Percentiles rank a stretch among this genome's conserved stretches.
Conservation (phyloP, 2,888 invertebrate genomes). For the Eristalis tenax region DNA sequence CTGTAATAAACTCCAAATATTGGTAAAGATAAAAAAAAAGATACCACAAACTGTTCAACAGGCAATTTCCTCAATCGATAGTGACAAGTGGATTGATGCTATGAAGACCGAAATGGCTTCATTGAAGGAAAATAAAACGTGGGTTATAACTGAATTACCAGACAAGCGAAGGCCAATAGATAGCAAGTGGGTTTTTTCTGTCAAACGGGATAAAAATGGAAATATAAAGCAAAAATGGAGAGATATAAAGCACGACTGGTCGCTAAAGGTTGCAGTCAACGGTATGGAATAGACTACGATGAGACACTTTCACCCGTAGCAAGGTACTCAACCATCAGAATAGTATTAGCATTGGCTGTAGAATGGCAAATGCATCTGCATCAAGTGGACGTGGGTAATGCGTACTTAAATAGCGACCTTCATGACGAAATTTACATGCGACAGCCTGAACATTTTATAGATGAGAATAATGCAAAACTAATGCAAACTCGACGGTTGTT, state of each 20-base stretch:
- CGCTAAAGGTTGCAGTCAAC: constrained; percentile 60
- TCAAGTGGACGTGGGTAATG: constrained; percentile 29
- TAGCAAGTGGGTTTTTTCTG: constrained; percentile 37
- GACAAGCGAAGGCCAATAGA: constrained; percentile 32
- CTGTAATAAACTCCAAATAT: constrained; percentile 22
- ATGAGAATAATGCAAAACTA: constrained; percentile 33
- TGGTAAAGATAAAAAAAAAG: constrained; percentile 9
- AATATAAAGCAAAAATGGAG: too few species aligned
- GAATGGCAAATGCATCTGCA: constrained; percentile 37
- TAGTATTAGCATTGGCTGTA: constrained; percentile 56
- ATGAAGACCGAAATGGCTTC: constrained; percentile 43
- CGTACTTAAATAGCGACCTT: constrained; percentile 34
- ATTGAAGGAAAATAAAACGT: constrained; percentile 9
- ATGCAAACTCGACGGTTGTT: constrained; percentile 52
- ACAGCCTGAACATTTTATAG: constrained; percentile 34
- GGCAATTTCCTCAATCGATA: constrained; percentile 29
- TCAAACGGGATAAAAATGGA: constrained; percentile 8
- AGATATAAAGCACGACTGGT: constrained; percentile 31
- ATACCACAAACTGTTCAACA: constrained; percentile 32
- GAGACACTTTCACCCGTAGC: constrained; percentile 72
- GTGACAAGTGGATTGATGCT: constrained; percentile 40
- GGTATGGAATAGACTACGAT: constrained; percentile 62
- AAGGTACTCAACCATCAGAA: constrained; percentile 49
- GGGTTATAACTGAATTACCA: constrained; percentile 27
- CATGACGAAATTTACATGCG: constrained; percentile 47